Evolutionary conservation across 1,140 invertebrate genomes (phyloP).

Genomic region (Probaryconus sp.): DNA sequence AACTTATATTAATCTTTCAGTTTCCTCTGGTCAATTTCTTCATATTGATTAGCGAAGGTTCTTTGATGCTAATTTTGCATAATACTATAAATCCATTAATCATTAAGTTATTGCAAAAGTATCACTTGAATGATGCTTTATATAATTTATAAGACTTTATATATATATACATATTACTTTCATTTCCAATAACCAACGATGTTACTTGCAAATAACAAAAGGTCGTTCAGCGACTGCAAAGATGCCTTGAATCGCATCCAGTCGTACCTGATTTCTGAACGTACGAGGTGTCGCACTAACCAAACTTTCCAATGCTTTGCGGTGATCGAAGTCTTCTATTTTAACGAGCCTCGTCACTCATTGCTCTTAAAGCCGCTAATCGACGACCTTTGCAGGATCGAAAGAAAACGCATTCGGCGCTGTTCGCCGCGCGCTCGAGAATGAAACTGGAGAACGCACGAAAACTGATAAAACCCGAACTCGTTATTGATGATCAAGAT

Average conservation of each 20-base stretch:
- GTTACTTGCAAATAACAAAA: conserved; percentile 29
- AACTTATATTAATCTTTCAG: conserved; percentile 2
- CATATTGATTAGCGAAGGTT: conserved; percentile 7
- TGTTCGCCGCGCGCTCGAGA: conserved; percentile 70
- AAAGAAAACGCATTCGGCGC: conserved; percentile 64
- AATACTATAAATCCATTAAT: too few species aligned
- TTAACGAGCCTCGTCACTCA: conserved; percentile 19
- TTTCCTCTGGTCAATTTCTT: conserved; percentile 3
- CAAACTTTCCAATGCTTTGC: conserved; percentile 60
- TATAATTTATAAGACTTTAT: not conserved
- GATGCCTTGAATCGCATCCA: conserved; percentile 44
- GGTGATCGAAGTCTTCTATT: conserved; percentile 25
- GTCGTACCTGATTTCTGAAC: conserved; percentile 15
- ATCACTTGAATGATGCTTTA: conserved; percentile 9
- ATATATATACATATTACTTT: not conserved
- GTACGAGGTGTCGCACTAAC: conserved; percentile 60
- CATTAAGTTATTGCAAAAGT: too few species aligned
- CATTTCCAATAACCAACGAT: conserved; percentile 4
- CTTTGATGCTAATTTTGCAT: conserved; percentile 7
- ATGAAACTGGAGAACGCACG: conserved; percentile 73
- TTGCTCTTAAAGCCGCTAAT: conserved; percentile 57
- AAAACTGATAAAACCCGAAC: conserved; percentile 72
- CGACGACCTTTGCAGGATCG: conserved; percentile 71
- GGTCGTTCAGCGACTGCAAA: conserved; percentile 19
- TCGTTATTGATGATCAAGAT: conserved; percentile 66